Evolutionary conservation across 2,797 vertebrate genomes (phyloP).

Genomic region (Glyptemys insculpta): DNA sequence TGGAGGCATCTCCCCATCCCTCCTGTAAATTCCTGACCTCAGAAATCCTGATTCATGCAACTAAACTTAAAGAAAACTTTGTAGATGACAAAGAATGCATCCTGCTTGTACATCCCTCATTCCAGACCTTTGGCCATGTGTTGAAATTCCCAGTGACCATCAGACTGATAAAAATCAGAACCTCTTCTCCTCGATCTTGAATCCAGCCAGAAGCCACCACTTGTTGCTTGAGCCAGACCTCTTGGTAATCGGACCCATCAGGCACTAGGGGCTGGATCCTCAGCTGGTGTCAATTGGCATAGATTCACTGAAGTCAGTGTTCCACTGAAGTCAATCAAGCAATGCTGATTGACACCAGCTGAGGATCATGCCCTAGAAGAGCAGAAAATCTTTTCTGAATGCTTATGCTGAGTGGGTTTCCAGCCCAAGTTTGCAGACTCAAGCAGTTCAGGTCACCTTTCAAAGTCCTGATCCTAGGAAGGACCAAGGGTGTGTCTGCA

Average conservation of each 20-base stretch:
- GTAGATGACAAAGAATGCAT: background rate
- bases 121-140: background rate
- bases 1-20: background rate
- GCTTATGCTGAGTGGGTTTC: background rate
- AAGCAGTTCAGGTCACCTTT: background rate
- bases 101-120: background rate
- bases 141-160: background rate
- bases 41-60: background rate
- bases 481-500: background rate
- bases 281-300: background rate
- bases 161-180: background rate
- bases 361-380: background rate
- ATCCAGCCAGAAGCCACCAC: background rate
- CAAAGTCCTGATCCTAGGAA: background rate
- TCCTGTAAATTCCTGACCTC: background rate
- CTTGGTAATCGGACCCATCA: rapidly evolving
- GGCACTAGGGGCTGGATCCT: rapidly evolving
- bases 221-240: background rate
- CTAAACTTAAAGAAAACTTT: background rate
- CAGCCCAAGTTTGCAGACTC: background rate
- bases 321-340: background rate
- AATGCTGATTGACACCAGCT: background rate
- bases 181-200: background rate
- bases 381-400: background rate
- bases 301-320: background rate